Conservation (phyloP, 1,140 invertebrate genomes). For the Steinernema feltiae region DNA sequence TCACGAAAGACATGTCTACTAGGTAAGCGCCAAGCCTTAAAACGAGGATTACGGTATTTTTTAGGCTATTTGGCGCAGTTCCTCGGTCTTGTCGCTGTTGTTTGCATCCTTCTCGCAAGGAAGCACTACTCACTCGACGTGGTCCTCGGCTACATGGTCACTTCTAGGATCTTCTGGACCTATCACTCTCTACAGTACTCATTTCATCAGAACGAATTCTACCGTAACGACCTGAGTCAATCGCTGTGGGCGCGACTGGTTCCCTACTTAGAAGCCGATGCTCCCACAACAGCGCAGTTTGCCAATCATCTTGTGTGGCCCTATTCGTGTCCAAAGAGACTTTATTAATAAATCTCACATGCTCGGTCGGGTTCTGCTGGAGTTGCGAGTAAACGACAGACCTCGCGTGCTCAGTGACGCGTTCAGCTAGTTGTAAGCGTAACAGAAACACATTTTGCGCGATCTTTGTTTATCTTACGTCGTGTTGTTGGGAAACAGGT, state of each 20-base stretch:
- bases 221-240: slow-evolving; percentile 22
- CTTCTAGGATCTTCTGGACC: slow-evolving; percentile 78
- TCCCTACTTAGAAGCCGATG: slow-evolving; percentile 18
- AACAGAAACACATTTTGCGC: no score
- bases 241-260: slow-evolving; percentile 23
- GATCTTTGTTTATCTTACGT: no score
- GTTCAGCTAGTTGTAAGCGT: no score
- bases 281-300: neutral
- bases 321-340: neutral
- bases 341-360: neutral
- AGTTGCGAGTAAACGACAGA: no score
- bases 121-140: slow-evolving; percentile 85
- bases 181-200: slow-evolving; percentile 68
- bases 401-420: no score
- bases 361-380: no score
- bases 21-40: neutral
- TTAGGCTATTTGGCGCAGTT: slow-evolving; percentile 68
- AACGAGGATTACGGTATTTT: slow-evolving; percentile 7
- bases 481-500: no score
- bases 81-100: slow-evolving; percentile 68
- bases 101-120: slow-evolving; percentile 73
- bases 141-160: slow-evolving; percentile 78
- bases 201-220: slow-evolving; percentile 27
- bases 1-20: slow-evolving; percentile 15
- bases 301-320: neutral